Conservation (phyloP, 2,113 vertebrate genomes). For the Platichthys stellatus region DNA sequence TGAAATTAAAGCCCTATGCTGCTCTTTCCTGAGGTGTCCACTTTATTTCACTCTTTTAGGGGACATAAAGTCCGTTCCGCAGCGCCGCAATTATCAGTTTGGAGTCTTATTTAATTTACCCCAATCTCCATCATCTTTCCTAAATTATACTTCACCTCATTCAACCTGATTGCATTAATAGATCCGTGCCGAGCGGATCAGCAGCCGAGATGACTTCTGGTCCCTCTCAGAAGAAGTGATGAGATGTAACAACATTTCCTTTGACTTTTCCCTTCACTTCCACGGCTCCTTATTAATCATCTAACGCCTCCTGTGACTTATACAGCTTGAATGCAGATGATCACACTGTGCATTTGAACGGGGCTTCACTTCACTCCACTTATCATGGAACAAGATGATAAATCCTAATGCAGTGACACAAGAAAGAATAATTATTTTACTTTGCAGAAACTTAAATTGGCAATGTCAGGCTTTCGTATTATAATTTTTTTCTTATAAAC, state of each 20-base stretch:
- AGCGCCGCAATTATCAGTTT: conserved; percentile 13
- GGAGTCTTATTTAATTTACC: conserved; percentile 36
- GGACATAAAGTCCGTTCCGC: conserved; percentile 12
- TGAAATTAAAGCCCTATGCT: neutral
- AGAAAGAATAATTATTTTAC: neutral
- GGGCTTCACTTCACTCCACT: neutral
- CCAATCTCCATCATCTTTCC: conserved; percentile 39
- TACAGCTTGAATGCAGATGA: conserved; percentile 21
- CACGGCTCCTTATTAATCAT: conserved; percentile 20
- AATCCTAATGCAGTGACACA: conserved; percentile 1
- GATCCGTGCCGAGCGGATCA: conserved; percentile 10
- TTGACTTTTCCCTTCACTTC: conserved; percentile 25
- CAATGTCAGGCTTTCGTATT: conserved; percentile 5
- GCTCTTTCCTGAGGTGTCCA: neutral
- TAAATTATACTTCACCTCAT: conserved; percentile 35
- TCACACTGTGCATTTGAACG: neutral
- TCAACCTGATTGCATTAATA: conserved; percentile 21
- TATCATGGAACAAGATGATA: conserved; percentile 14
- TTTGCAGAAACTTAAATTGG: neutral
- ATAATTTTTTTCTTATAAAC: neutral
- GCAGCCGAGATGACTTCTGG: conserved; percentile 26
- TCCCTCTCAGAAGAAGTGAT: conserved; percentile 16
- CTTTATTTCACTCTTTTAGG: conserved; percentile 23
- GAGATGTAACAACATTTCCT: conserved; percentile 30
- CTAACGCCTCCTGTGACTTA: conserved; percentile 1